phyloP scores from a whole-genome alignment of 2,888 invertebrate genomes.

The Julus scanicus region DNA sequence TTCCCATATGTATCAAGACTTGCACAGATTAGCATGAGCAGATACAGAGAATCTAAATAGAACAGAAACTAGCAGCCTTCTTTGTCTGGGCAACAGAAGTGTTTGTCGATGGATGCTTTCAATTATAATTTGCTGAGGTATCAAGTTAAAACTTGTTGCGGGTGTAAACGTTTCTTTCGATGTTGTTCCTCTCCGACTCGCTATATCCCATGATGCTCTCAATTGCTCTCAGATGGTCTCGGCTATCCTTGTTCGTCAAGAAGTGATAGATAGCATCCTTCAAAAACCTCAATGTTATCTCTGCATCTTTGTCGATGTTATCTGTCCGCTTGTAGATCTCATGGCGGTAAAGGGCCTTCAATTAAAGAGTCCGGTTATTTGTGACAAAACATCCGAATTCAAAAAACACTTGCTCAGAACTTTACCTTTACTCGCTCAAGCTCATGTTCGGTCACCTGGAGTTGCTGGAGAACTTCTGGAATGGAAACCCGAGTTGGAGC shows the following conservation, averaged over 20 bases:
- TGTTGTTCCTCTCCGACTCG: conserved; percentile 82
- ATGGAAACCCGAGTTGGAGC: conserved; percentile 68
- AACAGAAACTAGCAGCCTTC: too few species aligned
- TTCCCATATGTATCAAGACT: too few species aligned
- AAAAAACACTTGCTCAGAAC: not conserved
- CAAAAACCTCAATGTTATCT: conserved; percentile 89
- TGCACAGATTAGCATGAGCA: too few species aligned
- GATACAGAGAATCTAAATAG: too few species aligned
- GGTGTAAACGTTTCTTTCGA: conserved; percentile 68
- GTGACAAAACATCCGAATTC: not conserved
- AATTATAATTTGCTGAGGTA: too few species aligned
- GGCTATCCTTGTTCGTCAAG: conserved; percentile 88
- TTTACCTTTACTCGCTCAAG: conserved; percentile 85
- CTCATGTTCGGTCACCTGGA: conserved; percentile 86
- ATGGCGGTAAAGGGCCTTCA: conserved; percentile 59
- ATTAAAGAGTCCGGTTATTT: not conserved
- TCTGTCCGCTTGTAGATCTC: conserved; percentile 60
- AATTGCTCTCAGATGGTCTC: conserved; percentile 88
- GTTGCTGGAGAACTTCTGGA: conserved; percentile 82
- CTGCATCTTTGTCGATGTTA: conserved; percentile 75
- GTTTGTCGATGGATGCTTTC: too few species aligned
- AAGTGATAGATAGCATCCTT: conserved; percentile 95
- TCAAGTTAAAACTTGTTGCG: not conserved
- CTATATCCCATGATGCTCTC: conserved; percentile 90
- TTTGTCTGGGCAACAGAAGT: too few species aligned